Percentiles rank a stretch among this genome's conserved stretches.
phyloP scores from a whole-genome alignment of 2,113 vertebrate genomes.

The Corythornis madagascariensis region DNA sequence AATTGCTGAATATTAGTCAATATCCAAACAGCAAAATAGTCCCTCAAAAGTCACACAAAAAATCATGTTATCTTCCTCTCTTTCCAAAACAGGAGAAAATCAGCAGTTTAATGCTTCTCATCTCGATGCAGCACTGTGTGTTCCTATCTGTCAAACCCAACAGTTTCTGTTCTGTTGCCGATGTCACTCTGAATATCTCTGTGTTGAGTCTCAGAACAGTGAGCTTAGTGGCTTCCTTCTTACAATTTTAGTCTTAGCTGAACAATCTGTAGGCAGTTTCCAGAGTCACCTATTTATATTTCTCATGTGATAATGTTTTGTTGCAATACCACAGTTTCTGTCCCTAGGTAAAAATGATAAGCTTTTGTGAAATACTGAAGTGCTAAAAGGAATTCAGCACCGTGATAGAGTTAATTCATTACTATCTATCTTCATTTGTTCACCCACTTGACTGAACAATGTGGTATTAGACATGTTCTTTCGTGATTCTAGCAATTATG shows the following conservation, averaged over 20 bases:
- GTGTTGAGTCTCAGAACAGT: neutral
- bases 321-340: neutral
- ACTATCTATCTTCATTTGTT: conserved; percentile 1
- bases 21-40: neutral
- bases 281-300: neutral
- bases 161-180: neutral
- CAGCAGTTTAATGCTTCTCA: neutral
- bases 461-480: neutral
- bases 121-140: fast-evolving
- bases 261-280: neutral
- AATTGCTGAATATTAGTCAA: neutral
- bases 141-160: neutral
- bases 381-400: neutral
- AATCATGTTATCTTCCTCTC: neutral
- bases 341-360: neutral
- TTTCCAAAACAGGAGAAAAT: neutral
- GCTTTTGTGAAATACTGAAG: neutral
- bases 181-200: neutral
- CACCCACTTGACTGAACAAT: neutral
- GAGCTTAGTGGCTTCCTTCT: neutral
- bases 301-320: neutral
- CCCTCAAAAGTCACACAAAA: neutral
- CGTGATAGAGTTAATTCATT: neutral
- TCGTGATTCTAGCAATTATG: conserved; percentile 18
- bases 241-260: neutral